A percentile compares a stretch with the other conserved stretches of the same genome.
phyloP scores from a whole-genome alignment of 2,888 invertebrate genomes.

The Eristalis arbustorum region DNA sequence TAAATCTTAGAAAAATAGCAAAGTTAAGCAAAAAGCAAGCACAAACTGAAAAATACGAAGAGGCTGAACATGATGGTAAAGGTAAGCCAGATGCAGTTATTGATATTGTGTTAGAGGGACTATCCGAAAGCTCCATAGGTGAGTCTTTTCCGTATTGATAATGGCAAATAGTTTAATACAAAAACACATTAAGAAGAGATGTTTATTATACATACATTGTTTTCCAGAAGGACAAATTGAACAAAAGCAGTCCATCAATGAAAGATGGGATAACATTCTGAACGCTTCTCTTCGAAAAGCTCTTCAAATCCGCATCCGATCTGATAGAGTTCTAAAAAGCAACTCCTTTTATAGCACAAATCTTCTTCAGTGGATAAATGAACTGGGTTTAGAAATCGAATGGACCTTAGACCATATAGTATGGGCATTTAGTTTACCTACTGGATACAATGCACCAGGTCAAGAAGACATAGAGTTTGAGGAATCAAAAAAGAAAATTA shows the following conservation, averaged over 20 bases:
- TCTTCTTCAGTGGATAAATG: constrained; percentile 80
- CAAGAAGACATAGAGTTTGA: constrained; percentile 79
- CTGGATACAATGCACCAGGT: constrained; percentile 78
- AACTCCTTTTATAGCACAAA: constrained; percentile 76
- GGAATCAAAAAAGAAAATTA: constrained; percentile 77
- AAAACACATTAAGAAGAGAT: too few species aligned
- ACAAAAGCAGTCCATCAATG: constrained; percentile 81
- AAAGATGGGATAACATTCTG: constrained; percentile 82
- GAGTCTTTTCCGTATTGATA: not conserved
- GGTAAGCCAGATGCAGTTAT: not conserved
- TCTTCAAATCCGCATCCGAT: constrained; percentile 77
- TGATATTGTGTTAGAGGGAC: not conserved
- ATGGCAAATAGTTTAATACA: too few species aligned
- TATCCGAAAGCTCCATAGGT: constrained; percentile 30
- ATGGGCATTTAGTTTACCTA: constrained; percentile 79
- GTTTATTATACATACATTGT: not conserved
- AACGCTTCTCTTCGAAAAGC: constrained; percentile 81
- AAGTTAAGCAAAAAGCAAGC: constrained; percentile 22
- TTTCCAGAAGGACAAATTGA: constrained; percentile 36
- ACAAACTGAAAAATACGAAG: not conserved
- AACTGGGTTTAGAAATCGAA: constrained; percentile 81
- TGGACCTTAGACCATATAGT: constrained; percentile 80
- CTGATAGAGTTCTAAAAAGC: constrained; percentile 73
- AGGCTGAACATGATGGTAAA: not conserved
- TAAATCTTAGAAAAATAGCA: constrained; percentile 24